These are phyloP conservation scores for Pachypeltis micranthus DNA, from an alignment of 1,140 invertebrate genomes.

Conservation along the genomic window DNA sequence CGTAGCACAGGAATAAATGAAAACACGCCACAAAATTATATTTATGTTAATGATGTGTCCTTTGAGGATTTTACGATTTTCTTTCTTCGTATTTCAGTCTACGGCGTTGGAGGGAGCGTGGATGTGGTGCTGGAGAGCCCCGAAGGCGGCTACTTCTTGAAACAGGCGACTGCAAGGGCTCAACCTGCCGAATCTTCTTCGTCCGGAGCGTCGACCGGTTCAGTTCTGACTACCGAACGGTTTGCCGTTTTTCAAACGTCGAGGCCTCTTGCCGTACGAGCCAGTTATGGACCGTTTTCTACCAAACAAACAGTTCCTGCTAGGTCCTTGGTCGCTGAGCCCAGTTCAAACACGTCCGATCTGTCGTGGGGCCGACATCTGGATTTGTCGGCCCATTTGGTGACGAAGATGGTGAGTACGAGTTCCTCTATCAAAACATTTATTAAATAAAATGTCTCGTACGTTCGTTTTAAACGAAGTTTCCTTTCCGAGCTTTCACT, in stretches of 20 bases:
- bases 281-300: constrained; percentile 83
- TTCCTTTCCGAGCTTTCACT: too few species aligned
- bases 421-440: too few species aligned
- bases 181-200: constrained; percentile 14
- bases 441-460: too few species aligned
- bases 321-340: constrained; percentile 47
- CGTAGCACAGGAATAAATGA: too few species aligned
- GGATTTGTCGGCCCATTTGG: constrained; percentile 70
- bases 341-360: constrained; percentile 41
- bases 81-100: constrained; percentile 12
- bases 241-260: constrained; percentile 82
- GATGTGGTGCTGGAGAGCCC: constrained; percentile 20
- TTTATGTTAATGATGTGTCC: too few species aligned
- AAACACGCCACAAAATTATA: too few species aligned
- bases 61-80: too few species aligned
- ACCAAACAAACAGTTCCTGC: constrained; percentile 88
- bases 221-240: constrained; percentile 33
- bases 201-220: constrained; percentile 13
- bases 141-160: constrained; percentile 20
- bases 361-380: constrained; percentile 54
- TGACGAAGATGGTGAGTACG: constrained; percentile 21
- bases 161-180: constrained; percentile 13
- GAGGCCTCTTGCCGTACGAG: constrained; percentile 70
- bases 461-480: too few species aligned
- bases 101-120: constrained; percentile 17